Percentiles rank a stretch among this genome's conserved stretches.
Conservation (phyloP, 2,888 invertebrate species). For the Drosophila basisetae region DNA sequence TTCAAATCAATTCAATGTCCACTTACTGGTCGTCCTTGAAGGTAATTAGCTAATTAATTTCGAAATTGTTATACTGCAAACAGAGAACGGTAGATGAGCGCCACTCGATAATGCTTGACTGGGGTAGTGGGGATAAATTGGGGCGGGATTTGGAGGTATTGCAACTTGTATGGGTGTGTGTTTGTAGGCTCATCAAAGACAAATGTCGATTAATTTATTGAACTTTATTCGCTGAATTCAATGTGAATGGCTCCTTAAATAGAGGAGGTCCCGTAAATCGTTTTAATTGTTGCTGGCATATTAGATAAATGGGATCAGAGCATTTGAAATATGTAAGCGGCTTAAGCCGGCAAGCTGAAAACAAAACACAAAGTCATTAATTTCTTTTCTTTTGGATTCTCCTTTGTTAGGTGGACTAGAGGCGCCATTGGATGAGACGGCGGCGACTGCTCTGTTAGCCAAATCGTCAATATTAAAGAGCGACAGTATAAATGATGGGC, state of each 20-base stretch:
- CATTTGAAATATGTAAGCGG: slow-evolving; percentile 72
- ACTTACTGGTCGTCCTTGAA: slow-evolving; percentile 34
- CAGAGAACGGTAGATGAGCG: background rate
- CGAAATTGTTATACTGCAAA: slow-evolving; percentile 39
- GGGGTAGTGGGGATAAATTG: background rate
- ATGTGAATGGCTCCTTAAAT: slow-evolving; percentile 33
- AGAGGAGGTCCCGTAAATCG: slow-evolving; percentile 60
- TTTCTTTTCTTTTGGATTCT: slow-evolving; percentile 52
- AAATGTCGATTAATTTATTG: slow-evolving; percentile 72
- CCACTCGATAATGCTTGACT: slow-evolving; percentile 13
- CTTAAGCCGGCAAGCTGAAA: slow-evolving; percentile 27
- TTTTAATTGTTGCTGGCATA: slow-evolving; percentile 73
- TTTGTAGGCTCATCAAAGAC: slow-evolving; percentile 18
- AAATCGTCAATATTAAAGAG: slow-evolving; percentile 68
- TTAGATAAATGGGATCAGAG: slow-evolving; percentile 72
- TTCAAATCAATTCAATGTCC: slow-evolving; percentile 65
- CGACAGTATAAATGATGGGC: slow-evolving; percentile 75
- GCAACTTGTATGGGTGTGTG: background rate
- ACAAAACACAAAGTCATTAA: slow-evolving; percentile 73
- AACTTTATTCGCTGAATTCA: slow-evolving; percentile 37
- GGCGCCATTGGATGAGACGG: slow-evolving; percentile 14
- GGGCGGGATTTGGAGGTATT: background rate
- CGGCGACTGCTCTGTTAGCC: background rate
- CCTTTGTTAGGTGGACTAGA: slow-evolving; percentile 33
- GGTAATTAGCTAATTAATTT: slow-evolving; percentile 79